phyloP scores from a whole-genome alignment of 2,888 invertebrate genomes.

The Parnassius glacialis region DNA sequence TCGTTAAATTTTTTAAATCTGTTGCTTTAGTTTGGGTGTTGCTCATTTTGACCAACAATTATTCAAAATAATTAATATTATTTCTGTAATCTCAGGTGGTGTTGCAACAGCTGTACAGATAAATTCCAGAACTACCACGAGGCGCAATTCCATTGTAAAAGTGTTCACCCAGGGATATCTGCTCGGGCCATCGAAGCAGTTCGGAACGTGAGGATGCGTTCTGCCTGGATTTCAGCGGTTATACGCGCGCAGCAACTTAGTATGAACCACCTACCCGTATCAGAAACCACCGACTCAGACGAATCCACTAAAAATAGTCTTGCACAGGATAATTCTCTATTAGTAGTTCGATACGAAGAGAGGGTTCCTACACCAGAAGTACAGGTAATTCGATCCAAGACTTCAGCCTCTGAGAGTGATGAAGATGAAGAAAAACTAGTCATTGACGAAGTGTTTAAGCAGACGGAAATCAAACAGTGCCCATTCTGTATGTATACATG shows the following conservation, averaged over 20 bases:
- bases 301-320: neutral
- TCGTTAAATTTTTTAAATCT: neutral
- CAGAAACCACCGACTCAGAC: neutral
- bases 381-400: conserved; percentile 23
- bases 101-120: conserved; percentile 54
- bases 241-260: conserved; percentile 46
- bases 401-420: conserved; percentile 36
- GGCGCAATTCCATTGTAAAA: conserved; percentile 66
- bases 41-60: conserved; percentile 1
- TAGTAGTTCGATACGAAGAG: conserved; percentile 63
- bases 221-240: conserved; percentile 53
- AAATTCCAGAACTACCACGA: conserved; percentile 65
- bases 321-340: conserved; percentile 53
- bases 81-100: conserved; percentile 56
- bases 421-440: conserved; percentile 54
- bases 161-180: conserved; percentile 39
- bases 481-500: conserved; percentile 48
- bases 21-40: neutral
- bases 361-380: conserved; percentile 49
- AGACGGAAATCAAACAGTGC: conserved; percentile 40
- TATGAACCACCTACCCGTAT: conserved; percentile 31
- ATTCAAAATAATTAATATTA: neutral
- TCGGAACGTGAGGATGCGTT: conserved; percentile 46
- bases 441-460: conserved; percentile 45
- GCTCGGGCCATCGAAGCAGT: conserved; percentile 54